A percentile compares a stretch with the other conserved stretches of the same genome.
phyloP scores from a whole-genome alignment of 2,797 vertebrate genomes.

The Melanogrammus aeglefinus region DNA sequence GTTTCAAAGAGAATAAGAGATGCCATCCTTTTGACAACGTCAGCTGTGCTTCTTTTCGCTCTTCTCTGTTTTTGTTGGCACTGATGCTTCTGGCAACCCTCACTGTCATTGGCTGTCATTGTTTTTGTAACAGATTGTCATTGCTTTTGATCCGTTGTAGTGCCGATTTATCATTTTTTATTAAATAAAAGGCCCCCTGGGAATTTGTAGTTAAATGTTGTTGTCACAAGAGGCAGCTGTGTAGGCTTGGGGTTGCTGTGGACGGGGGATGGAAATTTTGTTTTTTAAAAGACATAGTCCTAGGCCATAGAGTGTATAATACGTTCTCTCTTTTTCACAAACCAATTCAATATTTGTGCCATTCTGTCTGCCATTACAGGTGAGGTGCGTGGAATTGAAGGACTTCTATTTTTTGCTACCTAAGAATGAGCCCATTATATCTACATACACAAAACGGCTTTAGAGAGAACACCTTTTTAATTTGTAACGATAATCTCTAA shows the following conservation, averaged over 20 bases:
- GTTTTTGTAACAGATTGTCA: conserved; percentile 38
- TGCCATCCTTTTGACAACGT: not conserved
- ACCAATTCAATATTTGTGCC: not conserved
- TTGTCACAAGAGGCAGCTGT: conserved; percentile 41
- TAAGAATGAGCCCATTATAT: no score
- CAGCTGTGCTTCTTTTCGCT: not conserved
- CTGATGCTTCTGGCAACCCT: conserved; percentile 30
- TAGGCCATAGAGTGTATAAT: conserved; percentile 18
- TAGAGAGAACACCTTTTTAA: no score
- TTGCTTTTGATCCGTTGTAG: conserved; percentile 33
- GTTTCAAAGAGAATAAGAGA: not conserved
- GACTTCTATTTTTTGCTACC: no score
- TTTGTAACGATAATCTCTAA: no score
- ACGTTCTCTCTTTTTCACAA: conserved; percentile 12
- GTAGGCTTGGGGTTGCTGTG: conserved; percentile 25
- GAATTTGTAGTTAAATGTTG: conserved; percentile 36
- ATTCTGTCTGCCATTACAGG: not conserved
- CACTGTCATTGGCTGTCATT: conserved; percentile 35
- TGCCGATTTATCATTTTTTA: conserved; percentile 34
- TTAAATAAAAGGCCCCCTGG: conserved; percentile 34
- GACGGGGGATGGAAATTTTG: conserved; percentile 12
- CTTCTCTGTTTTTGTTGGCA: not conserved
- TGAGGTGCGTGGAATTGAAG: no score
- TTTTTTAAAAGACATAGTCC: conserved; percentile 22
- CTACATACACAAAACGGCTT: no score